Conservation (phyloP, 1,140 invertebrate species). For the Gryllus bimaculatus region DNA sequence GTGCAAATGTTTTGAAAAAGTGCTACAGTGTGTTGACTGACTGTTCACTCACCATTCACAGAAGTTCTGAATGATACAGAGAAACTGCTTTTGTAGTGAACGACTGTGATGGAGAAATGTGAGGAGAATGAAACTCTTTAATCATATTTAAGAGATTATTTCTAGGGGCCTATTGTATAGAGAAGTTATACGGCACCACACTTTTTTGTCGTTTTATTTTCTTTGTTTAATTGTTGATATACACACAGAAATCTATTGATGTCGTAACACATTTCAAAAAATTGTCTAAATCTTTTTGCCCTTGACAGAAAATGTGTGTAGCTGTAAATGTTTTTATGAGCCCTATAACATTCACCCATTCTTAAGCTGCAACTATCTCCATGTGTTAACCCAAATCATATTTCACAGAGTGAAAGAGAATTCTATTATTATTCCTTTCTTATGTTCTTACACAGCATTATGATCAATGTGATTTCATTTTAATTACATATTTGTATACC, state of each 20-base stretch:
- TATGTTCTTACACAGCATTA: not conserved
- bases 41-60: not conserved
- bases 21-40: not conserved
- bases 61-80: not conserved
- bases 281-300: constrained; percentile 13
- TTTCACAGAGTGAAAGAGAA: not conserved
- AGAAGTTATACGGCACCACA: constrained; percentile 17
- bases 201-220: constrained; percentile 8
- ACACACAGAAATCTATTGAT: constrained; percentile 16
- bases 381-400: not conserved
- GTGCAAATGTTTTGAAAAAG: not conserved
- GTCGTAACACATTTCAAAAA: constrained; percentile 16
- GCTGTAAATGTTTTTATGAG: constrained; percentile 6
- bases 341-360: constrained; percentile 2
- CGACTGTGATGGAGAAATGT: constrained; percentile 5
- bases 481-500: not conserved
- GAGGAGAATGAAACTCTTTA: constrained; percentile 10
- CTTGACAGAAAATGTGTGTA: constrained; percentile 11
- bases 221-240: constrained; percentile 15
- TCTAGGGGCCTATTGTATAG: constrained; percentile 18
- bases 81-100: not conserved
- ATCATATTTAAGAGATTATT: constrained; percentile 7
- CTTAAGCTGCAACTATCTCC: constrained; percentile 5
- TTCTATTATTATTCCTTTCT: not conserved
- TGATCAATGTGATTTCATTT: not conserved